phyloP scores from a whole-genome alignment of 2,888 invertebrate genomes.

The Acrobasis suavella region DNA sequence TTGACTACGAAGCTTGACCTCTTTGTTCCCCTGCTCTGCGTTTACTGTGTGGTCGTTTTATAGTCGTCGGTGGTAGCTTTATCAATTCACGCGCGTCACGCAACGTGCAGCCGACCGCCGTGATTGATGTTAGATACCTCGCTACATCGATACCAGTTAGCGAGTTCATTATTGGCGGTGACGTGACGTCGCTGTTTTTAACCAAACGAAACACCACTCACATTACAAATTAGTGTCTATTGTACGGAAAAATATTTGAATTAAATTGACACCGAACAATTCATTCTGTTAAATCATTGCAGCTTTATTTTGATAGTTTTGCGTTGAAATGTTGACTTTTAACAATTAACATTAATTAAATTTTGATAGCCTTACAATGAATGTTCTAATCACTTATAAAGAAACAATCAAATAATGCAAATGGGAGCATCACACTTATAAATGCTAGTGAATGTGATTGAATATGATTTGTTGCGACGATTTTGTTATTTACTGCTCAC shows the following conservation, averaged over 20 bases:
- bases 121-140: conserved; percentile 5
- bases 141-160: conserved; percentile 2
- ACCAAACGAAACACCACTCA: background rate
- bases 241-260: background rate
- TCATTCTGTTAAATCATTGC: background rate
- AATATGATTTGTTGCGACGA: too few species aligned
- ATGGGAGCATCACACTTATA: too few species aligned
- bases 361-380: too few species aligned
- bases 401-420: too few species aligned
- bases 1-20: background rate
- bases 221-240: background rate
- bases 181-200: background rate
- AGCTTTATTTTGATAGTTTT: too few species aligned
- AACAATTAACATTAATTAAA: too few species aligned
- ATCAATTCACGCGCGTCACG: background rate
- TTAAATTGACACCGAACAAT: background rate
- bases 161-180: conserved; percentile 9
- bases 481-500: too few species aligned
- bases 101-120: background rate
- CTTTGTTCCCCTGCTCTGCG: background rate
- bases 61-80: background rate
- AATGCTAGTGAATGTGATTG: too few species aligned
- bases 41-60: background rate
- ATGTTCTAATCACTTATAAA: too few species aligned
- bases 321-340: too few species aligned